Base-by-base conservation (phyloP, 2,888 invertebrate species). In the Caradrina clavipalpis region DNA sequence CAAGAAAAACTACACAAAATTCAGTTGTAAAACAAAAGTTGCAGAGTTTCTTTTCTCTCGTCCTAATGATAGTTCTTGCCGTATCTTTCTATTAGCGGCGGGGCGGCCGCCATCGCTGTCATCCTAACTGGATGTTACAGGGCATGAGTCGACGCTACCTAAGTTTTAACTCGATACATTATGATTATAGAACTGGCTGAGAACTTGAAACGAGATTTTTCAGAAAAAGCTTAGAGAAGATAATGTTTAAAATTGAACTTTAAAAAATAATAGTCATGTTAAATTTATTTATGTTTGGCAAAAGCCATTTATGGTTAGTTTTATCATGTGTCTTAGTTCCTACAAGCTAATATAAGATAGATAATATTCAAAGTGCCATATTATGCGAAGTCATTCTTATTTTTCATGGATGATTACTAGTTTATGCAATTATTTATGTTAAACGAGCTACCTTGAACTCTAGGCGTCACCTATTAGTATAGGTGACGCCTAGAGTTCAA, bases 51-150 rank as follows among this genome's bases (percentile, higher is more conserved):
- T 67, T 15, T 68, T 75, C 71, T 74, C 73, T 65, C 74, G 73
- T 68, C 81, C 76, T 89, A 91, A 91, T 89, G 89, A 86, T 84
- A 89, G 86, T 89, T 88, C 72, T 85, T 82, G 81, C 76, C 87
- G 87, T 91, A 89, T 86, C 81, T 90, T 84, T 86, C 82, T 82
- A 85, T 91, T 91, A 61, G 65, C 31, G 66, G 6, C 22, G 53
- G 59, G 26, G 66, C 49, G 63, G 64, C 51, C 61, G 73, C 81
- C 80, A 80, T 87, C 62, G 65, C 69, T 81, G 86, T 84, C 82
- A 58, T 39, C 78, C 75, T 87, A 85, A 87, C 80, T 89, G 70
- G 66, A 69, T 64, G 75, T 88, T 86, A 85, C 68, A 68, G 56
- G 49, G 42, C 73, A 59, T 62, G 70, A 68, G 47, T 61, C 58